Percentiles rank a stretch among this genome's conserved stretches.
These are phyloP conservation scores for Hymenochirus boettgeri DNA, from an alignment of 2,113 vertebrate species.

Conservation along the genomic window DNA sequence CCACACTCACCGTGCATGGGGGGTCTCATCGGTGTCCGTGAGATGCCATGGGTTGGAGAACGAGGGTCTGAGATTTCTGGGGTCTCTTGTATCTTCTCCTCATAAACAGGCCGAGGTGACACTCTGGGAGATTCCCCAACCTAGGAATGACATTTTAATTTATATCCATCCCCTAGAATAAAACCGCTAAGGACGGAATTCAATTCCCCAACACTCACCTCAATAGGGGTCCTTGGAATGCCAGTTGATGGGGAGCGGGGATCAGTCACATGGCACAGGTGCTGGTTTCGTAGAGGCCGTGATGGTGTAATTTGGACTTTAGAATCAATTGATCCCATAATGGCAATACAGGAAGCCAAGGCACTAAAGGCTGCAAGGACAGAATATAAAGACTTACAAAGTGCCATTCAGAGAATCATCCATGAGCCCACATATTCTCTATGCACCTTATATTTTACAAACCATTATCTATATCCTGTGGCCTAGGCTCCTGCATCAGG, in stretches of 20 bases:
- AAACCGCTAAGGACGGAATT: neutral
- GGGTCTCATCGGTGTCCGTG: slow-evolving; percentile 77
- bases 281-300: slow-evolving; percentile 54
- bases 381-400: neutral
- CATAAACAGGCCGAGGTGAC: slow-evolving; percentile 2
- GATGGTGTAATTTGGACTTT: slow-evolving; percentile 54
- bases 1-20: slow-evolving; percentile 59
- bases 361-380: neutral
- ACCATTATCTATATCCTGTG: neutral
- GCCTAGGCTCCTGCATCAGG: neutral
- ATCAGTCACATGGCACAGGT: slow-evolving; percentile 62
- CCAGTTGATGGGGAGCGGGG: slow-evolving; percentile 79
- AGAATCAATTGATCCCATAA: slow-evolving; percentile 80
- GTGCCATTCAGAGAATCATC: neutral
- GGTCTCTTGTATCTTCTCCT: neutral
- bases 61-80: slow-evolving; percentile 68
- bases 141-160: no score
- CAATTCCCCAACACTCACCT: slow-evolving; percentile 49
- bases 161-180: neutral
- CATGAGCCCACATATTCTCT: neutral
- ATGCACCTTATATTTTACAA: fast-evolving
- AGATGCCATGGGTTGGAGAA: slow-evolving; percentile 76
- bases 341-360: neutral
- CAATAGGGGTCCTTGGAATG: slow-evolving; percentile 75
- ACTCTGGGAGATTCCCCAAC: slow-evolving; percentile 55